Evolutionary conservation across 1,140 invertebrate species (phyloP), one percentile per base, ranked within the genome.

Genomic region (Atta cephalotes): DNA sequence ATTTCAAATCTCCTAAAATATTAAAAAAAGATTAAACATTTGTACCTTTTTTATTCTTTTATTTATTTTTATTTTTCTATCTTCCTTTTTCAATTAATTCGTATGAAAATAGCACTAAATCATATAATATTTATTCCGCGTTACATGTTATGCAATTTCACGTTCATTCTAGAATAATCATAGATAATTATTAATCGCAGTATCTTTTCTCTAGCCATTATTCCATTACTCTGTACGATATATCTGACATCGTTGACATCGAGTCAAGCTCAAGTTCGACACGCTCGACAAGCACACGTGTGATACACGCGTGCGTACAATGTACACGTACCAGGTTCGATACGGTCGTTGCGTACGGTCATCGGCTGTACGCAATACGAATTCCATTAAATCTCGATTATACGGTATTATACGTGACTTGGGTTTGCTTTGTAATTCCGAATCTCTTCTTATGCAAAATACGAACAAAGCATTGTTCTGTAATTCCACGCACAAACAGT

Each of bases 321-420:
- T 53, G n/a, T 53, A 25, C 14, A 31, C 5, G 5, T 6, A 18
- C n/a, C n/a, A 39, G 51, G 68, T 68, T 53, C 71, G 63, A 87
- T 85, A 76, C 45, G 35, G 62, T n/a, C 49, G 18, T 63, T 49
- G 16, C 45, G 7, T 31, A 82, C 68, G 80, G 68, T 72, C 53
- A 71, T 88, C 72, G 53, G 45, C 28, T 14, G 35, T 76, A 76
- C 70, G 60, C 35, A 14, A 21, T n/a, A 35, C 25, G 63, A 88
- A 87, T 88, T 60, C 63, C 56, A 84, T 84, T 81, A 63, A 68
- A 51, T 68, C 35, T 28, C 62, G 70, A 87, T 88, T 88, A 87
- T 82, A 56, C 78, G 66, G 31, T 39, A 77, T 65, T 79, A 85
- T 62, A 31, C 70, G 45, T 58, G 58, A 56, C n/a, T 28, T 53